phyloP scores from a whole-genome alignment of 2,888 invertebrate species.

The Leptinotarsa juncta region DNA sequence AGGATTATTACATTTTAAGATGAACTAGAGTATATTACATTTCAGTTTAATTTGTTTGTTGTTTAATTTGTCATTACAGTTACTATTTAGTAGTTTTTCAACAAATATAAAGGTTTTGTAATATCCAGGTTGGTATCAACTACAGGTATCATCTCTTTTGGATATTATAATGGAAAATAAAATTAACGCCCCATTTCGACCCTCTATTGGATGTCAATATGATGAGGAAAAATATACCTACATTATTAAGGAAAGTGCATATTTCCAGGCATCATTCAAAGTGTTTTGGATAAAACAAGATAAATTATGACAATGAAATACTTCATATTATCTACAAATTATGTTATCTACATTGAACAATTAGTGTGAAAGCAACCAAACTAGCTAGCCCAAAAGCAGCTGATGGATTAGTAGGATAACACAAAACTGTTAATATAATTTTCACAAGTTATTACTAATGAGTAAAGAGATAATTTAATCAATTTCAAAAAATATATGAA shows the following conservation, averaged over 20 bases:
- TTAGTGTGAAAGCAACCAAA: conserved; percentile 13
- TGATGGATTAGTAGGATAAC: conserved; percentile 7
- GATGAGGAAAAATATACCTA: too few species aligned
- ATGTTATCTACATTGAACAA: background rate
- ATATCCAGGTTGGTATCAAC: too few species aligned
- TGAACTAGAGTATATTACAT: too few species aligned
- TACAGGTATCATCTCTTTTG: too few species aligned
- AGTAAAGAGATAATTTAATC: conserved; percentile 1
- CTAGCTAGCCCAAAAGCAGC: conserved; percentile 17
- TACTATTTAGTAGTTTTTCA: too few species aligned
- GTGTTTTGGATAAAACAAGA: background rate
- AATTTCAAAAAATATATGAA: background rate
- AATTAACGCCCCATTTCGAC: too few species aligned
- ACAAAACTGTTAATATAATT: conserved; percentile 12
- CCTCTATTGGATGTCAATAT: too few species aligned
- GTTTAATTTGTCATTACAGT: too few species aligned
- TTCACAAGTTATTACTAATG: background rate
- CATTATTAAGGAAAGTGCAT: background rate
- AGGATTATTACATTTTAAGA: too few species aligned
- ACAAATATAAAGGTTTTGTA: too few species aligned
- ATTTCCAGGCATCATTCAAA: background rate
- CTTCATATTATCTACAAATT: background rate
- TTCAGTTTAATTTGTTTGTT: too few species aligned
- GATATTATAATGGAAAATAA: too few species aligned
- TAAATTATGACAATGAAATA: background rate